These are phyloP conservation scores for Falco rusticolus DNA, from an alignment of 2,797 vertebrate species.

Conservation along the genomic window DNA sequence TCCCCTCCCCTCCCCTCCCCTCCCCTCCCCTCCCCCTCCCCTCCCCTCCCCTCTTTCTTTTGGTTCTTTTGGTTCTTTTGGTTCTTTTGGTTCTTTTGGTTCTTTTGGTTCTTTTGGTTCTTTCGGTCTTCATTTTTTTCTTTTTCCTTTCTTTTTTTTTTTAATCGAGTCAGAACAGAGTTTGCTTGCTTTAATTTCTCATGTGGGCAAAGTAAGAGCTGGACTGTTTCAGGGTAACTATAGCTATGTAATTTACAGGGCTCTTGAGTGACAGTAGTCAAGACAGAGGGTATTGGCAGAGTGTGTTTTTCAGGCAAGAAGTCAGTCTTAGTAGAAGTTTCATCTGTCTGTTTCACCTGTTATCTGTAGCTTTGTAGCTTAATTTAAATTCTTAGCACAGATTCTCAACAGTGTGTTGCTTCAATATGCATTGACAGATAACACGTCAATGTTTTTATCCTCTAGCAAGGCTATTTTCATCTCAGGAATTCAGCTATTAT, in stretches of 20 bases:
- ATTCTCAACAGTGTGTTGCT: not conserved
- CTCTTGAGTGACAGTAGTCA: not conserved
- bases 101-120: no score
- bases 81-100: no score
- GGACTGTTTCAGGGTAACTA: not conserved
- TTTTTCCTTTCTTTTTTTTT: not conserved
- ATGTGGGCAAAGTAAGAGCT: not conserved
- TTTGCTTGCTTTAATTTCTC: not conserved
- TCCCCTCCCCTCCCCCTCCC: no score
- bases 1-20: no score
- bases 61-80: no score
- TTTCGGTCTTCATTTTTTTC: no score
- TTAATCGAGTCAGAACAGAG: not conserved
- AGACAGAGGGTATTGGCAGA: not conserved
- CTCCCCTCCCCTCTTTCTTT: not conserved
- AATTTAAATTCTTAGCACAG: not conserved
- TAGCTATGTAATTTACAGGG: not conserved
- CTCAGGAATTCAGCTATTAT: not conserved
- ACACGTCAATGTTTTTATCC: not conserved
- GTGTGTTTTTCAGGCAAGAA: not conserved
- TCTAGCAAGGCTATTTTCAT: not conserved
- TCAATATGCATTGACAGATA: not conserved
- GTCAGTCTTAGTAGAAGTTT: not conserved
- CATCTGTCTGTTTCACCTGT: not conserved
- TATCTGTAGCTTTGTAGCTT: not conserved